phyloP scores from a whole-genome alignment of 1,140 invertebrate species.

The Papilio polytes region DNA sequence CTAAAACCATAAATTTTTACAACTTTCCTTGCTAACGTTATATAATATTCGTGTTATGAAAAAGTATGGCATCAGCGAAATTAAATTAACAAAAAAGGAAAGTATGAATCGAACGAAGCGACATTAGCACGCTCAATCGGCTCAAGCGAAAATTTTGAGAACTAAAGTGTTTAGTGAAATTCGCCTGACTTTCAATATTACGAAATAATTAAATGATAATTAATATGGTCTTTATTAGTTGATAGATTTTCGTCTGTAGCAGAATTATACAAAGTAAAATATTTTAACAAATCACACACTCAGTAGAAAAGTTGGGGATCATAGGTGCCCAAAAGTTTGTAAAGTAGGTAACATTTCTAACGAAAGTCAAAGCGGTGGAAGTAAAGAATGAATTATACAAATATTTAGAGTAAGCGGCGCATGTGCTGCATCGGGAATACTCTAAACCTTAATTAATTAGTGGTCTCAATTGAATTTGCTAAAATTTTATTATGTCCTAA shows the following conservation, averaged over 20 bases:
- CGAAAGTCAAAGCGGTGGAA: conserved; percentile 46
- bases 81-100: conserved; percentile 40
- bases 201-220: background rate
- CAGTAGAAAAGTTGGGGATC: background rate
- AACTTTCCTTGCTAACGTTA: conserved; percentile 47
- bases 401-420: conserved; percentile 58
- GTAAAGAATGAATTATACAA: conserved; percentile 54
- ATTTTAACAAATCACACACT: too few relatives aligned
- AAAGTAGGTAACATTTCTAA: conserved; percentile 33
- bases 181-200: background rate
- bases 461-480: conserved; percentile 45
- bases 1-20: conserved; percentile 52
- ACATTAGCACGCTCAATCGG: conserved; percentile 37
- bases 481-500: background rate
- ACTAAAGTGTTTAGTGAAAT: conserved; percentile 13
- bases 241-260: background rate
- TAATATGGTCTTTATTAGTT: background rate
- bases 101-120: conserved; percentile 34
- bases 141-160: conserved; percentile 16
- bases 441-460: conserved; percentile 53
- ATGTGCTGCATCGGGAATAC: conserved; percentile 61
- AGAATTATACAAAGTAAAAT: background rate
- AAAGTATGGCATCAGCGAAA: conserved; percentile 39
- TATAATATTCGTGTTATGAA: conserved; percentile 49
- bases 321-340: conserved; percentile 6